phyloP scores from a whole-genome alignment of 2,888 invertebrate genomes.

The Lepidocyrtinus sp. region DNA sequence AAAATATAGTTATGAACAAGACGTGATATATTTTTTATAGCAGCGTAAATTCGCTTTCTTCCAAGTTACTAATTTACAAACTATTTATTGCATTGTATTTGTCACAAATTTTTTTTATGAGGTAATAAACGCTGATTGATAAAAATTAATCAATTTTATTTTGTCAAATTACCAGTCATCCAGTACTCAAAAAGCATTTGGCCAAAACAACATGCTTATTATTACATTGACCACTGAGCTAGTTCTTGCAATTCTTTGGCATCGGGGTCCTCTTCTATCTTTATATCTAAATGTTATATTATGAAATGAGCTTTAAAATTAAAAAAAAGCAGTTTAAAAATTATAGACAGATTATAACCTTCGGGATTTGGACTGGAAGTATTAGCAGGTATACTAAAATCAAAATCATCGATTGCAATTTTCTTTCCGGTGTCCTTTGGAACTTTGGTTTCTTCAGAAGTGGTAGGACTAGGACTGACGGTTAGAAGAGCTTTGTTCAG shows the following conservation, averaged over 20 bases:
- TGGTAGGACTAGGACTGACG: slow-evolving; percentile 10
- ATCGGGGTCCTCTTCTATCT: slow-evolving; percentile 34
- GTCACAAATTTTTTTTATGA: not conserved
- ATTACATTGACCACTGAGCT: slow-evolving; percentile 45
- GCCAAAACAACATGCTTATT: not conserved
- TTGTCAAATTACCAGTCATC: no score
- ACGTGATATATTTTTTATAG: not conserved
- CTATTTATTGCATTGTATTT: not conserved
- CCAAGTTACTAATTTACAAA: not conserved
- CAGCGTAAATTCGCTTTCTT: not conserved
- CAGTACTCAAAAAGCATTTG: no score
- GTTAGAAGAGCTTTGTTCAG: slow-evolving; percentile 70
- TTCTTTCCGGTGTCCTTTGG: not conserved
- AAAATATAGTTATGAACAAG: not conserved
- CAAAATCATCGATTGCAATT: slow-evolving; percentile 9
- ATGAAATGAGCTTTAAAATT: not conserved
- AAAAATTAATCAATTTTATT: not conserved
- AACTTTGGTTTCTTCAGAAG: not conserved
- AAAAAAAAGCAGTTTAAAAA: not conserved
- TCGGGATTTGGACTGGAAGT: no score
- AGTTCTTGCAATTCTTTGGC: slow-evolving; percentile 55
- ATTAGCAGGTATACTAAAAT: not conserved
- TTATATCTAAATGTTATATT: not conserved
- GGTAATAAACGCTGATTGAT: not conserved
- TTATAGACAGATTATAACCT: no score